Conservation (phyloP, 2,888 invertebrate species). For the Camptogramma bilineatum region DNA sequence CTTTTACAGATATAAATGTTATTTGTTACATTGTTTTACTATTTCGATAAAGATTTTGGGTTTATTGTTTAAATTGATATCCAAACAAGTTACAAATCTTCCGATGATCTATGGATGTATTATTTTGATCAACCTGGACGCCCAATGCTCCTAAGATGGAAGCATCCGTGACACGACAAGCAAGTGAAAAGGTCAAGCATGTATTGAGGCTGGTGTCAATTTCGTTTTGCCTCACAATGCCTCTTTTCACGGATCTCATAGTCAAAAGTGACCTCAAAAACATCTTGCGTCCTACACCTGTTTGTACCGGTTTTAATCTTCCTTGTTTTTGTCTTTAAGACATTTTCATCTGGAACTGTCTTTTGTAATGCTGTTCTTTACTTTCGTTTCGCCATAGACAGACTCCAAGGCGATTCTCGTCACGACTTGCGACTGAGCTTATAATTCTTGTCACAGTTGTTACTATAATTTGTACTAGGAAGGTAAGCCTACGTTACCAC, state of each 20-base stretch:
- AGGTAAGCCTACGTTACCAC: conserved; percentile 29
- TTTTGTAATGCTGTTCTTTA: neutral
- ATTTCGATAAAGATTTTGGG: neutral
- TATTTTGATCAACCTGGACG: too few relatives aligned
- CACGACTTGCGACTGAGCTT: conserved; percentile 35
- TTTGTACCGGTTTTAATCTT: neutral
- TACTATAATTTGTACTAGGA: too few relatives aligned
- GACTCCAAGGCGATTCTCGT: conserved; percentile 37
- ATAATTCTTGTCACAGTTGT: conserved; percentile 36
- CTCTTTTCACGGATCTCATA: neutral
- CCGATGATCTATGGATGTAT: too few relatives aligned
- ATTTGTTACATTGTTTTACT: conserved; percentile 3
- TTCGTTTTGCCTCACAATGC: neutral
- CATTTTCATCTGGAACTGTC: neutral
- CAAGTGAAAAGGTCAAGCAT: too few relatives aligned
- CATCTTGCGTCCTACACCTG: neutral
- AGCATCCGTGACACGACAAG: too few relatives aligned
- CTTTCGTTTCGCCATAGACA: conserved; percentile 22
- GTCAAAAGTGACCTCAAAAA: neutral
- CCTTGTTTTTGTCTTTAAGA: neutral
- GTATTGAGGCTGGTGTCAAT: neutral
- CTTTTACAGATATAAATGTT: conserved; percentile 12
- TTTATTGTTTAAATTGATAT: neutral
- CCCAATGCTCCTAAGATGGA: too few relatives aligned
- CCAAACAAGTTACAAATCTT: too few relatives aligned